phyloP scores from a whole-genome alignment of 1,140 invertebrate genomes.

The Psix sp. region DNA sequence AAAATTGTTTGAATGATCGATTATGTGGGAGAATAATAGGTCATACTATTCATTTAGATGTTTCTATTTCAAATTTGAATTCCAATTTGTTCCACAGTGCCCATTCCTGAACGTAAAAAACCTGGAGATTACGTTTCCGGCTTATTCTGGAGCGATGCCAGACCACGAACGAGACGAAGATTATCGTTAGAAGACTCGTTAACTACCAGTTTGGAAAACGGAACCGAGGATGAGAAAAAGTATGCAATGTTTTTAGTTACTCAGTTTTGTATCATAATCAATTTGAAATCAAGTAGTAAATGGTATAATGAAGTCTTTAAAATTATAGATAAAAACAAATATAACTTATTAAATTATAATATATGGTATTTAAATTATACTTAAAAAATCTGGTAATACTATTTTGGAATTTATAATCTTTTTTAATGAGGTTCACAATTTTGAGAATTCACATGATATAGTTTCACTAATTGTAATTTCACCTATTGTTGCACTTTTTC shows the following conservation, averaged over 20 bases:
- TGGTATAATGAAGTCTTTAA: neutral
- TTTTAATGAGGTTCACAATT: constrained; percentile 4
- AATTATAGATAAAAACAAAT: too few relatives aligned
- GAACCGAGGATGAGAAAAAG: constrained; percentile 70
- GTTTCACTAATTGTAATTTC: constrained; percentile 49
- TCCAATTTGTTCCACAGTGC: constrained; percentile 76
- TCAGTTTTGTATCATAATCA: constrained; percentile 9
- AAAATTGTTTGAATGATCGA: too few relatives aligned
- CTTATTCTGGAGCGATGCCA: constrained; percentile 84
- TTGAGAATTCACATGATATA: constrained; percentile 20
- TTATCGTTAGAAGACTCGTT: constrained; percentile 67
- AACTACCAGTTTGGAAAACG: constrained; percentile 62
- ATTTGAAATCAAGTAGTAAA: constrained; percentile 10
- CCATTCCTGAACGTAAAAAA: constrained; percentile 84
- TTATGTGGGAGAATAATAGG: too few relatives aligned
- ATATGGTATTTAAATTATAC: too few relatives aligned
- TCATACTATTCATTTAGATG: neutral
- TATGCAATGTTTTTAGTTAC: constrained; percentile 57
- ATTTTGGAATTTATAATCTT: too few relatives aligned
- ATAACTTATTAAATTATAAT: too few relatives aligned
- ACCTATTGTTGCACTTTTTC: constrained; percentile 46
- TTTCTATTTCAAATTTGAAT: neutral
- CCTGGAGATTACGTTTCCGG: constrained; percentile 88
- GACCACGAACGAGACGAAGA: constrained; percentile 75
- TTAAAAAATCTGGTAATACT: too few relatives aligned